Evolutionary conservation across 2,888 invertebrate genomes (phyloP), one percentile per base, ranked within the genome.

Genomic region (Drosophila limbata): DNA sequence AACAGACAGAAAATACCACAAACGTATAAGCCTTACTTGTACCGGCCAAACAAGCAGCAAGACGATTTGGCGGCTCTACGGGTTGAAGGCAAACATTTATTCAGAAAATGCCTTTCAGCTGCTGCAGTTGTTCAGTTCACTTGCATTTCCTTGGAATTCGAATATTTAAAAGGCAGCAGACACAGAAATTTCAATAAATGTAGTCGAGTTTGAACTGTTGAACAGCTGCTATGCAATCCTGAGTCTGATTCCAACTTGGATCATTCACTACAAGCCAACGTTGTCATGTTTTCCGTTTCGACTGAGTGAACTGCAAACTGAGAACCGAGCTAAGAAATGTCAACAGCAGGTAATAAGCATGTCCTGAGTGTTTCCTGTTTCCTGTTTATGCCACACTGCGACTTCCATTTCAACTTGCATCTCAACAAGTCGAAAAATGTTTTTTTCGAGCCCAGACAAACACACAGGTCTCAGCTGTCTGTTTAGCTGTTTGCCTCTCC

Each of bases 291-390:
- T 66, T 64, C 42, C 63, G 52, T 71, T 72, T 61, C 62, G 6
- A 28, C 19, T 40, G 40, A 50, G n/a, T 31, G 39, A 40, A 47
- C 48, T 61, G 56, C 9, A 10, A 15, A 15, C 33, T 17, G 37
- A 64, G 69, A 70, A 74, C 53, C 9, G 15, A 15, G 11, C 33
- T 17, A 25, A 64, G 69, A 70, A 74, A 79, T 82, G 86, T 88
- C 85, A 88, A 85, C 83, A 85, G 62, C 83, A 83, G 88, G 77
- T 85, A 79, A 85, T 83, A 74, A 69, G 76, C 79, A 69, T 70
- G 74, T 77, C 65, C 74, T 77, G 55, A 77, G 57, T 65, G 63
- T 50, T 76, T 76, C 78, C 21, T 13, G 25, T 53, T 76, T 79
- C 81, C 88, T 69, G 73, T 55, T 72, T 52, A 55, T 70, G 71